Evolutionary conservation across 2,888 invertebrate species (phyloP).

Genomic region (Embidobia sp.): DNA sequence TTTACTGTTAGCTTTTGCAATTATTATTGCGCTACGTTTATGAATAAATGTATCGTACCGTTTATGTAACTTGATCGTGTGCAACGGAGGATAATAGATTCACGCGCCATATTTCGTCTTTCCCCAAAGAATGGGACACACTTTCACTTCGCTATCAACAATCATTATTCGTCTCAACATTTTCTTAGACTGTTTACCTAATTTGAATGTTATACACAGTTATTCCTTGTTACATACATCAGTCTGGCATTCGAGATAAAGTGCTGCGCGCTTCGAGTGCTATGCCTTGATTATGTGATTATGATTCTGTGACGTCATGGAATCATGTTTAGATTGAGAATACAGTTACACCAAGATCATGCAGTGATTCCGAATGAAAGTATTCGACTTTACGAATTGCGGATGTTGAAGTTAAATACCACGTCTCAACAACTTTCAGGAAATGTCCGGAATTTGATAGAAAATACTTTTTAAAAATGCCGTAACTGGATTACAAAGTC

Average conservation of each 20-base stretch:
- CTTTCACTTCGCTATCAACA: slow-evolving; percentile 47
- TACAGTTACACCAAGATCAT: background rate
- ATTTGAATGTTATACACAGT: slow-evolving; percentile 25
- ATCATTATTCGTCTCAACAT: slow-evolving; percentile 35
- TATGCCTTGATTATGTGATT: slow-evolving; percentile 8
- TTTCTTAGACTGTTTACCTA: slow-evolving; percentile 38
- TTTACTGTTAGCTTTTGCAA: slow-evolving; percentile 1
- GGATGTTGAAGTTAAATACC: too few relatives aligned
- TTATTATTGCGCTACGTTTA: slow-evolving; percentile 18
- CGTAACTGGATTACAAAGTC: too few relatives aligned
- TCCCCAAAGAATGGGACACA: slow-evolving; percentile 30
- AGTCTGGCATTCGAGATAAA: background rate
- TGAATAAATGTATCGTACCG: slow-evolving; percentile 33
- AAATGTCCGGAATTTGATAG: too few relatives aligned
- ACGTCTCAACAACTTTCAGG: too few relatives aligned
- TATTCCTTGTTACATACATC: slow-evolving; percentile 16
- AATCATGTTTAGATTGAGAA: background rate
- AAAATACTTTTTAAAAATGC: too few relatives aligned
- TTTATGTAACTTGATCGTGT: slow-evolving; percentile 22
- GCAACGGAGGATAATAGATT: slow-evolving; percentile 30
- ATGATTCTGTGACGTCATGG: slow-evolving; percentile 5
- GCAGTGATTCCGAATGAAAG: too few relatives aligned
- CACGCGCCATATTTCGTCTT: slow-evolving; percentile 34
- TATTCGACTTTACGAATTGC: too few relatives aligned
- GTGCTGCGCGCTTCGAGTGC: too few relatives aligned